phyloP scores from a whole-genome alignment of 2,797 vertebrate genomes.

The Phalloptychus januarius region DNA sequence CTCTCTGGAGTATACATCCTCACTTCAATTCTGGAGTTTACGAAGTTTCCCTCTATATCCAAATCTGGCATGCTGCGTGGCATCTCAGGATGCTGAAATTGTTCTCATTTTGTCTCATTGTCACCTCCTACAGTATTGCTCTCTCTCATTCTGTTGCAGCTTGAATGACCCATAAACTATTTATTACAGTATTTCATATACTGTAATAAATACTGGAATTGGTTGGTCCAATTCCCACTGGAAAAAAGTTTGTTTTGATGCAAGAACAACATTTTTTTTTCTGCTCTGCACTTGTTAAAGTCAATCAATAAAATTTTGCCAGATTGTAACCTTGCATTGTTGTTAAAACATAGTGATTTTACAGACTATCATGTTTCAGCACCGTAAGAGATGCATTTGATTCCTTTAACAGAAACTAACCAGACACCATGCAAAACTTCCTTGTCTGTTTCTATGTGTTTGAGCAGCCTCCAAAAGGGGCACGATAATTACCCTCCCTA shows the following conservation, averaged over 20 bases:
- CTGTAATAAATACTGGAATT: not conserved
- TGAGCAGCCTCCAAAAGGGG: conserved; percentile 54
- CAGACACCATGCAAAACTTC: conserved; percentile 43
- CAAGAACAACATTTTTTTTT: not conserved
- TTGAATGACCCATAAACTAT: not conserved
- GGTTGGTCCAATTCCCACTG: not conserved
- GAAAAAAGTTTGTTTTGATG: not conserved
- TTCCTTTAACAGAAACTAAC: conserved; percentile 61
- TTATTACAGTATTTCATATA: not conserved
- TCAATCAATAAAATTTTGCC: not conserved
- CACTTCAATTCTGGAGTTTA: not conserved
- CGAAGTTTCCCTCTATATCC: not conserved
- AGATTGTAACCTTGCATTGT: not conserved
- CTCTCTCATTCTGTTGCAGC: not conserved
- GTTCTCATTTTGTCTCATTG: not conserved
- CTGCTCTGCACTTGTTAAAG: not conserved
- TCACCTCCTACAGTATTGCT: not conserved
- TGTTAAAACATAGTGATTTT: conserved; percentile 6
- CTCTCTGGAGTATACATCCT: not conserved
- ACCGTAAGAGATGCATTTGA: conserved; percentile 32
- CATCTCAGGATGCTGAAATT: not conserved
- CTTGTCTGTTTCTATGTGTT: conserved; percentile 59
- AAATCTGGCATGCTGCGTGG: not conserved
- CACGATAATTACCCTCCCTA: conserved; percentile 41
- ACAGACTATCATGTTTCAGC: conserved; percentile 9